Evolutionary conservation across 2,888 invertebrate genomes (phyloP).

Genomic region (Diplolepis rosae): DNA sequence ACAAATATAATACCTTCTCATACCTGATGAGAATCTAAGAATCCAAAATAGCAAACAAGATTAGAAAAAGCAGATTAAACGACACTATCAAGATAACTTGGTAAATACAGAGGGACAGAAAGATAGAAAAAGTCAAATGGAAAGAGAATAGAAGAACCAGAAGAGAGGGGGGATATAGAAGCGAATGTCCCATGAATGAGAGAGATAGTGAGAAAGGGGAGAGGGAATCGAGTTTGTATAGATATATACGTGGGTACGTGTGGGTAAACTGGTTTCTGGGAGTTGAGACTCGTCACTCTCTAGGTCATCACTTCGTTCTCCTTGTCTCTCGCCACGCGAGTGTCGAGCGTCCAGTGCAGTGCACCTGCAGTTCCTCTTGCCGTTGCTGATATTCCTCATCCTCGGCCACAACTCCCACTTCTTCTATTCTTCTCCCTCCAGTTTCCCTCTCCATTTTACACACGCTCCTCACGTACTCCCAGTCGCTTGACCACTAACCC

Average conservation of each 20-base stretch:
- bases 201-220: conserved; percentile 32
- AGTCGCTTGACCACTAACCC: conserved; percentile 7
- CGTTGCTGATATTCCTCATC: conserved; percentile 33
- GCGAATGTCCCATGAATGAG: conserved; percentile 37
- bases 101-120: conserved; percentile 15
- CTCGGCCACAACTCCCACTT: conserved; percentile 34
- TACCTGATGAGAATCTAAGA: too few species aligned
- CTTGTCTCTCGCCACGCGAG: conserved; percentile 64
- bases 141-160: neutral
- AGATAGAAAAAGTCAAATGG: conserved; percentile 17
- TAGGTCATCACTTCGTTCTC: conserved; percentile 39
- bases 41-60: too few species aligned
- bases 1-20: too few species aligned
- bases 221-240: conserved; percentile 35
- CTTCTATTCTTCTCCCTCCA: conserved; percentile 15
- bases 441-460: conserved; percentile 32
- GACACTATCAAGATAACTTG: too few species aligned
- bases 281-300: conserved; percentile 40
- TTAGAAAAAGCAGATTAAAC: too few species aligned
- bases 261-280: conserved; percentile 52
- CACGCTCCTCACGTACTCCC: conserved; percentile 32
- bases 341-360: conserved; percentile 63
- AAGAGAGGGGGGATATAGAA: conserved; percentile 3
- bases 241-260: conserved; percentile 21
- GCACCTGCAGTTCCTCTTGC: conserved; percentile 63